Conservation (phyloP, 53 echinoderm and acorn worm species). For the Henricia sp. region DNA sequence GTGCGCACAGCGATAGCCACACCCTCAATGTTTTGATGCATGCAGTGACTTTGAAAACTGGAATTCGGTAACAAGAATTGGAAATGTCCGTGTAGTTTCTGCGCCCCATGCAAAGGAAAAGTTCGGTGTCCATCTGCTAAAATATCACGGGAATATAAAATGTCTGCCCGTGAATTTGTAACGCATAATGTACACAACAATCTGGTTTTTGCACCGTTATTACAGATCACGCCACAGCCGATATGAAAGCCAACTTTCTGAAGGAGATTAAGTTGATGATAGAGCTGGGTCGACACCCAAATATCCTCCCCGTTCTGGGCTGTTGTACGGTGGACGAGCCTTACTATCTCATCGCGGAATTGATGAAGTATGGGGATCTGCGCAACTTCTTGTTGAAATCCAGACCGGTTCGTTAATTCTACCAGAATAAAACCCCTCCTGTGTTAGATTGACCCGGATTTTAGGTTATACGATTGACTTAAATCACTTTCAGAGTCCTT, state of each 20-base stretch:
- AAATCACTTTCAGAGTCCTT: too few relatives aligned
- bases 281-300: conserved; percentile 91
- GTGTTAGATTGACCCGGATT: background rate
- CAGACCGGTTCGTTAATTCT: conserved; percentile 66
- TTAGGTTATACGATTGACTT: background rate
- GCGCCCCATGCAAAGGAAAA: too few relatives aligned
- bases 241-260: conserved; percentile 77
- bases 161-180: background rate
- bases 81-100: too few relatives aligned
- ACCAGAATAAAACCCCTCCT: background rate
- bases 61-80: too few relatives aligned
- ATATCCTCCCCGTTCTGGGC: conserved; percentile 84
- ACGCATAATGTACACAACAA: background rate
- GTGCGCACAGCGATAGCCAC: too few relatives aligned
- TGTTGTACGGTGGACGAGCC: conserved; percentile 92
- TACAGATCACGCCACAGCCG: conserved; percentile 69
- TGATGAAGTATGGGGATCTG: conserved; percentile 93
- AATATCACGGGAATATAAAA: background rate
- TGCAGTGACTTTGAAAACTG: too few relatives aligned
- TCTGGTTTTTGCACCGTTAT: background rate
- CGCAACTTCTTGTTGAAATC: conserved; percentile 90
- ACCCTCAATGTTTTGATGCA: too few relatives aligned
- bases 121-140: too few relatives aligned
- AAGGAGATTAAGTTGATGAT: conserved; percentile 88
- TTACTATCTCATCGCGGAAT: conserved; percentile 82